Base-by-base conservation (phyloP, 2,113 vertebrate genomes). In the Mustelus asterias region DNA sequence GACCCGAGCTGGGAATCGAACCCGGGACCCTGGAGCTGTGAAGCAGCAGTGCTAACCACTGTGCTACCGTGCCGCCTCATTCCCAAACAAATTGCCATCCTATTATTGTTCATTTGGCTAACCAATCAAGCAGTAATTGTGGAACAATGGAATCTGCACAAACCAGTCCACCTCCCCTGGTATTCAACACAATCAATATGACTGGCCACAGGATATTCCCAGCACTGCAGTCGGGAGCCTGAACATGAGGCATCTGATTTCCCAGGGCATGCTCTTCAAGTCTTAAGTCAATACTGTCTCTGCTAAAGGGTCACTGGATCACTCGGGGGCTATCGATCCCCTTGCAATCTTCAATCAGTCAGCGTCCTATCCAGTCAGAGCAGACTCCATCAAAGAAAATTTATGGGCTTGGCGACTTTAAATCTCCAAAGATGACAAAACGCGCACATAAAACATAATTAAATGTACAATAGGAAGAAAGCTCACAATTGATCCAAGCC, bases 301-400 rank as follows among this genome's bases (percentile, higher is more conserved):
- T 72, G 94, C 94, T 95, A 95, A 76, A 72, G 94, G 94, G 94
- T 72, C 94, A 76, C 37, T 24, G 69, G 94, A 95, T 95, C 94
- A 95, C 94, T 95, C 94, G 22, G 44, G 65, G 94, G 67, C 69
- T 54, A 95, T 95, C 69, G 94, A 95, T 95, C 94, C 44, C 94
- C 69, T 72, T 95, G 94, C 94, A 95, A 95, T 95, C 94, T 72
- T 95, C 94, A 95, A 95, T 95, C 69, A 95, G 94, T 95, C 69
- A 95, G 94, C 94, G 94, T 95, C 94, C 94, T 72, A 76, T 76
- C 94, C 94, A 95, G 94, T 95, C 94, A 95, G 24, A 69, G 69
- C 94, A 76, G 94, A 95, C 94, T 95, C 69, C 69, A 95, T 95
- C 94, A 95, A 95, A 95, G 69, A 67, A 72, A 95, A 76, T 95